These are phyloP conservation scores for Rhingia campestris DNA, from an alignment of 2,888 invertebrate species.

Conservation along the genomic window DNA sequence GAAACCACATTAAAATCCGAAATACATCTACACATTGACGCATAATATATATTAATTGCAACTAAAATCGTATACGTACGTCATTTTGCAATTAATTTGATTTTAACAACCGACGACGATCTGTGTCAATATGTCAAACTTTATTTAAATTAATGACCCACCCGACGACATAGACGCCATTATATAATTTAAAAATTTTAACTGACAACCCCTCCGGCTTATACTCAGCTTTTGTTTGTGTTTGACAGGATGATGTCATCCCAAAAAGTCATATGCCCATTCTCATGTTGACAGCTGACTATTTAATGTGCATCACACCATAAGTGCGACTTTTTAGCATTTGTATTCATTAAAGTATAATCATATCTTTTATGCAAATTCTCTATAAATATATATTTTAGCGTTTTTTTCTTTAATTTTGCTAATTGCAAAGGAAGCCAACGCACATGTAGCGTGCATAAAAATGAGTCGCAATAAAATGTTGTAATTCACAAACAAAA, in stretches of 20 bases:
- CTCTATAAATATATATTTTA: slow-evolving; percentile 1
- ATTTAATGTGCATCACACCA: slow-evolving; percentile 41
- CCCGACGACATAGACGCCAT: slow-evolving; percentile 16
- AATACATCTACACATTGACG: no score
- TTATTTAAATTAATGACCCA: slow-evolving; percentile 1
- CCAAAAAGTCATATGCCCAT: slow-evolving; percentile 24
- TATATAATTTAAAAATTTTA: background rate
- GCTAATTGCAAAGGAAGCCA: slow-evolving; percentile 59
- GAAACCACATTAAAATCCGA: no score
- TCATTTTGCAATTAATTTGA: no score
- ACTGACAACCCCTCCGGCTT: background rate
- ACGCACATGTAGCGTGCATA: slow-evolving; percentile 24
- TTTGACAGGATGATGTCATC: slow-evolving; percentile 33
- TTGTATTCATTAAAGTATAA: slow-evolving; percentile 15
- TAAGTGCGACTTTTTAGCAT: slow-evolving; percentile 37
- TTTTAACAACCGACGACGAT: background rate
- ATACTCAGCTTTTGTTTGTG: slow-evolving; percentile 20
- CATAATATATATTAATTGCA: no score
- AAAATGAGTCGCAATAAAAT: slow-evolving; percentile 20
- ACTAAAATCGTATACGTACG: no score
- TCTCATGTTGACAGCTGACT: slow-evolving; percentile 45
- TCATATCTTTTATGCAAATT: slow-evolving; percentile 39
- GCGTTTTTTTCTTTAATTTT: slow-evolving; percentile 31
- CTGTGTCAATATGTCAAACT: slow-evolving; percentile 24
- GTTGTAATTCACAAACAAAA: slow-evolving; percentile 13